Conservation (phyloP, 2,888 invertebrate genomes). For the Euzophera pinguis region DNA sequence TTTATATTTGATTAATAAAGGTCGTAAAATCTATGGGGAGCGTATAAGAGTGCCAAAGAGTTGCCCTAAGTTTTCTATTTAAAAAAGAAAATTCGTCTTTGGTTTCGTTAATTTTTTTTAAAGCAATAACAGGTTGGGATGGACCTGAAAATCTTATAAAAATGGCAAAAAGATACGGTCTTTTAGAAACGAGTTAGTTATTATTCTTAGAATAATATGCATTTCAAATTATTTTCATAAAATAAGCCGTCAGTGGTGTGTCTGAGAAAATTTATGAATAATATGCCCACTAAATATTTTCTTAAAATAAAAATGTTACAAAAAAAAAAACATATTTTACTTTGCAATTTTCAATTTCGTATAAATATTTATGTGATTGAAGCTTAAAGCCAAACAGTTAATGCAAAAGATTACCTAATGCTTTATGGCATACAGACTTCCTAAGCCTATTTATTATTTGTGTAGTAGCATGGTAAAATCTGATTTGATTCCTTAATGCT, state of each 20-base stretch:
- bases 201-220: too few relatives aligned
- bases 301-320: background rate
- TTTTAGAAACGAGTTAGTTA: background rate
- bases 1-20: background rate
- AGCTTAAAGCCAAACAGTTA: too few relatives aligned
- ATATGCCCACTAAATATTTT: too few relatives aligned
- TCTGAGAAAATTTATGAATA: too few relatives aligned
- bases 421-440: too few relatives aligned
- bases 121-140: background rate
- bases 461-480: too few relatives aligned
- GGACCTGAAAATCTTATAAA: background rate
- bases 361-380: too few relatives aligned
- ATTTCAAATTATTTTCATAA: too few relatives aligned
- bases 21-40: background rate
- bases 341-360: background rate
- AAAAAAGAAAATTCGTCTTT: background rate
- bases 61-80: background rate
- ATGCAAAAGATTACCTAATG: too few relatives aligned
- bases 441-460: too few relatives aligned
- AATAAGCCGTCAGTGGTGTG: too few relatives aligned
- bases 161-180: background rate
- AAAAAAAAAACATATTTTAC: background rate
- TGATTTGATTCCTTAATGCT: too few relatives aligned
- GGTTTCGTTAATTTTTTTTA: background rate
- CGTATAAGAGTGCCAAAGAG: conserved; percentile 17